A percentile compares a stretch with the other conserved stretches of the same genome.
phyloP scores from a whole-genome alignment of 2,113 vertebrate genomes.

The Osmerus eperlanus region DNA sequence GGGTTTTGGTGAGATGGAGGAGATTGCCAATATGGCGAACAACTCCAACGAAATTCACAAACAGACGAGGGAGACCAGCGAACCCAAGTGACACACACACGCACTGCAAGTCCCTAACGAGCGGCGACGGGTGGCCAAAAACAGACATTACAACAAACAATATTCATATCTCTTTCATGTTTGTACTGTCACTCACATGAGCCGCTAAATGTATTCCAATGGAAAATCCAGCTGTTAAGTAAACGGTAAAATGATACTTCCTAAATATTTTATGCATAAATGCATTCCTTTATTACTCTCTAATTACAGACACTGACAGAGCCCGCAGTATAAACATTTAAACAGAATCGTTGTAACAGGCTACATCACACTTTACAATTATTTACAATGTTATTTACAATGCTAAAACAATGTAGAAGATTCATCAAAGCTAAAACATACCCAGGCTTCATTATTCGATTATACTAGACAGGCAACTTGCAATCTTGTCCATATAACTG shows the following conservation, averaged over 20 bases:
- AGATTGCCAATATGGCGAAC: constrained; percentile 76
- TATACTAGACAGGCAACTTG: background rate
- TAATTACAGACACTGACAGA: constrained; percentile 24
- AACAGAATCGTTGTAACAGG: background rate
- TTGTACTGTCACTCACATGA: too few relatives aligned
- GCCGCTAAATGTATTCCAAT: background rate
- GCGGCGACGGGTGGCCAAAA: constrained; percentile 2
- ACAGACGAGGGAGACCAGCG: constrained; percentile 29
- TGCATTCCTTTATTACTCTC: constrained; percentile 44
- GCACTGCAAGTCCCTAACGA: background rate
- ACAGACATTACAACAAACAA: background rate
- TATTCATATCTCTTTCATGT: too few relatives aligned
- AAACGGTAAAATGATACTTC: background rate
- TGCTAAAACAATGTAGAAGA: constrained; percentile 13
- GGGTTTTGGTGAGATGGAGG: constrained; percentile 66
- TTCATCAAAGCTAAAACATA: constrained; percentile 2
- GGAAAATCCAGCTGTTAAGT: background rate
- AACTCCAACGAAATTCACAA: constrained; percentile 33
- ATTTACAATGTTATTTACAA: constrained; percentile 44
- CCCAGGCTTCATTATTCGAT: background rate
- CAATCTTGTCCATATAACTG: background rate
- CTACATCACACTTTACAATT: constrained; percentile 15
- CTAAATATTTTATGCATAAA: background rate
- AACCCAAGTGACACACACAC: constrained; percentile 34
- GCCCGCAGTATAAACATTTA: constrained; percentile 5